Evolutionary conservation across 2,113 vertebrate genomes (phyloP), one percentile per base, ranked within the genome.

Genomic region (Rallus limicola): DNA sequence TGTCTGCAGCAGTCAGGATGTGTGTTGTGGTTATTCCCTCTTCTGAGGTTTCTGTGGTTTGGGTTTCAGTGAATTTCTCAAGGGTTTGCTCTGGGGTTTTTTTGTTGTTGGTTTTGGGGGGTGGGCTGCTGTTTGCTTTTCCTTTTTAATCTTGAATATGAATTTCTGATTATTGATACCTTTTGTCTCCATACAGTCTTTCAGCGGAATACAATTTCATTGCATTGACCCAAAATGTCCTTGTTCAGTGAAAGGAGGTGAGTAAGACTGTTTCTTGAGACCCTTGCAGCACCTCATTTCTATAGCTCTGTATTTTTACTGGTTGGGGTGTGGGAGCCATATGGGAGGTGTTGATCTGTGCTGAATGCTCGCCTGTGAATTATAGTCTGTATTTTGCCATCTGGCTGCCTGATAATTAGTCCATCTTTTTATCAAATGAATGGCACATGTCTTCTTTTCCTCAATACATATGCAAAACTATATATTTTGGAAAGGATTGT

Each of bases 331-430:
- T 94, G 68, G 88, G 64, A 96, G 90, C 90, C 82, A 78, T 82
- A 88, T 23, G 10, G 78, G 88, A 95, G 93, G 83, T 92, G 93
- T 92, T 92, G 86, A 92, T 94, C 86, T 95, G 46, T 88, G 93
- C 82, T 95, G 86, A 96, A 94, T 70, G 84, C 80, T 93, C 3
- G 71, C 90, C 81, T 95, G 70, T 88, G 92, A 95, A 95, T 95
- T 97, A 87, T 74, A 70, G 68, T 92, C 64, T 92, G 68, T 79
- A 56, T 93, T 94, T 96, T 95, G 65, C 93, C 97, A 97, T 96
- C 93, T 94, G 95, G 79, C 33, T 82, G 58, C 89, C 77, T 94
- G 77, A 93, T 96, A 95, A 97, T 96, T 94, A 94, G 84, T 92
- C 72, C 90, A 85, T 92, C 74, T 92, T 93, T 82, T 82, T 62